Percentiles rank a stretch among this genome's conserved stretches.
phyloP scores from a whole-genome alignment of 2,888 invertebrate species.

The Parasteatoda lunata region DNA sequence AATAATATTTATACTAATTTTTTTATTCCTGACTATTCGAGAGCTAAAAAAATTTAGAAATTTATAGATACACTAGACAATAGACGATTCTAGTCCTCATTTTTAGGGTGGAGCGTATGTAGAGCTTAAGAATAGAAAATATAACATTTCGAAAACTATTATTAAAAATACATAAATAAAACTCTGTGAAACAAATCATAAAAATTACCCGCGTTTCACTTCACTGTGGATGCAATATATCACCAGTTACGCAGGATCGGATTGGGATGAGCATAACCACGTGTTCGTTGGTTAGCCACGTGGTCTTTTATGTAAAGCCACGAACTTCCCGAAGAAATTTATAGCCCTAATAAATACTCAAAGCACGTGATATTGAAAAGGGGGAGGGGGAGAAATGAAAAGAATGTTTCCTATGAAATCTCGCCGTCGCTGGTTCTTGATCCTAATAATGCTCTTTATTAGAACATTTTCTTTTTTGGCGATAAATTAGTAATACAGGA shows the following conservation, averaged over 20 bases:
- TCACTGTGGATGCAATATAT: not conserved
- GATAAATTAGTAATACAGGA: too few relatives aligned
- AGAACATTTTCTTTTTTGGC: too few relatives aligned
- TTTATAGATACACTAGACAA: too few relatives aligned
- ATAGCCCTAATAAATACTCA: constrained; percentile 65
- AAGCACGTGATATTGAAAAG: constrained; percentile 42
- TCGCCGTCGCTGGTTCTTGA: constrained; percentile 17
- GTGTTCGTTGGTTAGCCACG: constrained; percentile 39
- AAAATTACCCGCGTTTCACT: not conserved
- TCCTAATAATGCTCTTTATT: too few relatives aligned
- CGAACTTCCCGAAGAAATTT: constrained; percentile 54
- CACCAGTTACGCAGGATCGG: not conserved
- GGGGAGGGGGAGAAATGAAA: constrained; percentile 13
- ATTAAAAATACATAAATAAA: too few relatives aligned
- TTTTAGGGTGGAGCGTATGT: too few relatives aligned
- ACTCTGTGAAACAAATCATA: not conserved
- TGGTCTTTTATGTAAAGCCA: constrained; percentile 51
- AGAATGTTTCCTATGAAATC: constrained; percentile 26
- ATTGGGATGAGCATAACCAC: constrained; percentile 16
- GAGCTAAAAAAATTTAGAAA: too few relatives aligned
- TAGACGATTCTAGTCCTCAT: too few relatives aligned
- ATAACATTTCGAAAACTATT: too few relatives aligned
- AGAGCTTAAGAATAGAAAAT: too few relatives aligned
- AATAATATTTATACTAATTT: too few relatives aligned
- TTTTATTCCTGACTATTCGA: too few relatives aligned